Conservation (phyloP, 2,113 vertebrate species). For the Peromyscus maniculatus region DNA sequence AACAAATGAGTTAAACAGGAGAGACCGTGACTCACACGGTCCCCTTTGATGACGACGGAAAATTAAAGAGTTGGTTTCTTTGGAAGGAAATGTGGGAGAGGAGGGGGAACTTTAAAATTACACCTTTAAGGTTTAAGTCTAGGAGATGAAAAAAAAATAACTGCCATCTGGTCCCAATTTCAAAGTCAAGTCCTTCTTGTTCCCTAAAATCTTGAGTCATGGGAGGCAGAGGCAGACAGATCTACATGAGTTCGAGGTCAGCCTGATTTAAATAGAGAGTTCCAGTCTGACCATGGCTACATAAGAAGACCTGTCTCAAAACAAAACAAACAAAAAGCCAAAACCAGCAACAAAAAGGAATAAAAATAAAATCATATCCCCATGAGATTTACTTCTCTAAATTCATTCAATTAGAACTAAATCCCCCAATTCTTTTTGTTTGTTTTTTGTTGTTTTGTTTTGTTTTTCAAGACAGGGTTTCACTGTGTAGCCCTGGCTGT, state of each 20-base stretch:
- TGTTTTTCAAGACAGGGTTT: background rate
- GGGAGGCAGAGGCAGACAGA: background rate
- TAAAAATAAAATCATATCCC: background rate
- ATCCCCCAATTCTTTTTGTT: background rate
- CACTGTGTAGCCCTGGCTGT: background rate
- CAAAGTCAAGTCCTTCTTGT: conserved; percentile 3
- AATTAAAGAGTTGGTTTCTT: conserved; percentile 63
- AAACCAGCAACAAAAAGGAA: background rate
- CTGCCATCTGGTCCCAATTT: background rate
- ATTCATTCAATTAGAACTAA: background rate
- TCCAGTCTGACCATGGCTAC: background rate
- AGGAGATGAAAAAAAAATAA: conserved; percentile 36
- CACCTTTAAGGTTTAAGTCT: conserved; percentile 52
- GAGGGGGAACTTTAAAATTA: background rate
- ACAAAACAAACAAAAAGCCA: background rate
- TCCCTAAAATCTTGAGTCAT: background rate
- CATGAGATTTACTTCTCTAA: conserved; percentile 44
- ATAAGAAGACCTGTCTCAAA: background rate
- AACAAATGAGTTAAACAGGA: conserved; percentile 35
- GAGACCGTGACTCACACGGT: conserved; percentile 58
- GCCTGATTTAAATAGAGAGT: background rate
- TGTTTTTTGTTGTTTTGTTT: too few species aligned
- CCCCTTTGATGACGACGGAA: conserved; percentile 44
- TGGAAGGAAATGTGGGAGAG: background rate
- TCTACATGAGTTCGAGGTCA: background rate